Conservation (phyloP, 2,888 invertebrate genomes). For the Dione vanillae region DNA sequence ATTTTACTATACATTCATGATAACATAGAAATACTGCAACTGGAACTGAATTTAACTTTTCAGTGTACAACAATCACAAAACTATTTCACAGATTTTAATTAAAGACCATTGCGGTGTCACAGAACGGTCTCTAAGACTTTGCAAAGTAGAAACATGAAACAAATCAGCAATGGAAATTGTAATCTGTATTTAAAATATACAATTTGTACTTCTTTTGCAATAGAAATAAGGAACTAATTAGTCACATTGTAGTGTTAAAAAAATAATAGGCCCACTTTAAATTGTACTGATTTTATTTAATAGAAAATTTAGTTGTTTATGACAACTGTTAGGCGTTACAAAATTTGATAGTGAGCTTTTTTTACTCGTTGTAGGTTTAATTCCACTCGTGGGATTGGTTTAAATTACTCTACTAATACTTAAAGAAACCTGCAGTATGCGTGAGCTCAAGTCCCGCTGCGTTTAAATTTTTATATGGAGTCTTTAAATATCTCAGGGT, state of each 20-base stretch:
- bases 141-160: slow-evolving; percentile 13
- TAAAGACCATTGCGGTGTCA: slow-evolving; percentile 51
- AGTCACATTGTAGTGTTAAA: slow-evolving; percentile 9
- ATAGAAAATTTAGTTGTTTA: background rate
- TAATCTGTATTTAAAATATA: slow-evolving; percentile 14
- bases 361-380: too few relatives aligned
- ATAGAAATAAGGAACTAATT: slow-evolving; percentile 12
- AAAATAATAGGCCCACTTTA: background rate
- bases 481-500: too few relatives aligned
- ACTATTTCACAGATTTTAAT: slow-evolving; percentile 53
- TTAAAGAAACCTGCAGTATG: too few relatives aligned
- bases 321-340: too few relatives aligned
- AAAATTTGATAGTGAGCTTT: too few relatives aligned
- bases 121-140: slow-evolving; percentile 41
- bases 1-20: too few relatives aligned
- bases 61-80: slow-evolving; percentile 21
- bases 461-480: too few relatives aligned
- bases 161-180: slow-evolving; percentile 21
- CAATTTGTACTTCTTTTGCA: slow-evolving; percentile 14
- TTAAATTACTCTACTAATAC: too few relatives aligned
- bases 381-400: too few relatives aligned
- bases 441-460: background rate
- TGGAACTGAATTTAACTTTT: too few relatives aligned
- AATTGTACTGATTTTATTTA: background rate
- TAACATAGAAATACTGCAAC: too few relatives aligned